Conservation (phyloP, 2,797 vertebrate species). For the Tragelaphus oryx region DNA sequence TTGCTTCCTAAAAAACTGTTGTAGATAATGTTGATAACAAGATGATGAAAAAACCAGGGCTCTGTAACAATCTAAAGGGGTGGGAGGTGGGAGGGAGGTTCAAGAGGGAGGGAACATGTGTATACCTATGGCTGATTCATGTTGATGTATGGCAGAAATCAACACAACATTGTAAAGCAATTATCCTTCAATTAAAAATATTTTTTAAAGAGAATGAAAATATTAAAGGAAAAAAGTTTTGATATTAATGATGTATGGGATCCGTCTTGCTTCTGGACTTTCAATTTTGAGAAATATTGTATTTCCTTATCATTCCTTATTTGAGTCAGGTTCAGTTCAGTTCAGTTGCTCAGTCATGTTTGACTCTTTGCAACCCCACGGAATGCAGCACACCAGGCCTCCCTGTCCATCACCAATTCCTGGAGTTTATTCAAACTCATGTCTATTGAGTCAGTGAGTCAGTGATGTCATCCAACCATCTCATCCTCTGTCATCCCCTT, state of each 20-base stretch:
- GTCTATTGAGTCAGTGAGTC: too few relatives aligned
- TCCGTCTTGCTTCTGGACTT: not conserved
- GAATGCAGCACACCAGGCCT: too few relatives aligned
- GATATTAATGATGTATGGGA: not conserved
- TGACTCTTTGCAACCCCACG: rapidly evolving
- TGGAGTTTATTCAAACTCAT: too few relatives aligned
- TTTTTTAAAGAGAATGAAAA: not conserved
- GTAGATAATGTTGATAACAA: not conserved
- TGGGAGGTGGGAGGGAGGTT: not conserved
- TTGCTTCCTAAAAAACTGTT: not conserved
- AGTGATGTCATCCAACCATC: too few relatives aligned
- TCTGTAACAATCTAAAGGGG: not conserved
- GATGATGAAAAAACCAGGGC: not conserved
- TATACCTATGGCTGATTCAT: not conserved
- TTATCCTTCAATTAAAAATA: not conserved
- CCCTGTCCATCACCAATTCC: too few relatives aligned
- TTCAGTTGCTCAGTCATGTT: too few relatives aligned
- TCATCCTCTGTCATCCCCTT: too few relatives aligned
- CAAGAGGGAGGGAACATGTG: not conserved
- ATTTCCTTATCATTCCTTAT: not conserved
- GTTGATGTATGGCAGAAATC: not conserved
- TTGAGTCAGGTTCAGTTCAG: not conserved
- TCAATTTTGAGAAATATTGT: not conserved
- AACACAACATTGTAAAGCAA: not conserved
- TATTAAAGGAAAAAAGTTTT: not conserved